phyloP scores from a whole-genome alignment of 2,797 vertebrate genomes.

The Hemibagrus guttatus region DNA sequence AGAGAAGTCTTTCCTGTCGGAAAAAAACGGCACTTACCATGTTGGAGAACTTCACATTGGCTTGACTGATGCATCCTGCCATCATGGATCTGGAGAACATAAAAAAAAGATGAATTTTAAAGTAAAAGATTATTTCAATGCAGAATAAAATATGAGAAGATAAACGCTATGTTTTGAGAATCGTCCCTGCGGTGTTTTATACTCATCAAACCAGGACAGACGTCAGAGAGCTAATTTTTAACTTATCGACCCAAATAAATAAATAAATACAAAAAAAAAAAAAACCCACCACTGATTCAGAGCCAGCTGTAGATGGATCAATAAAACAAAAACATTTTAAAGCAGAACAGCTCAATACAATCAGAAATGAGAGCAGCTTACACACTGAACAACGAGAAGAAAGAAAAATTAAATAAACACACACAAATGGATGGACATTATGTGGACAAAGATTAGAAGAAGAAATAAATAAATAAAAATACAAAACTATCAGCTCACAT shows the following conservation, averaged over 20 bases:
- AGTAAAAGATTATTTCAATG: background rate
- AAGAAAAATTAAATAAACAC: too few species aligned
- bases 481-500: too few species aligned
- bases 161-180: background rate
- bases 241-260: slow-evolving; percentile 3
- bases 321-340: too few species aligned
- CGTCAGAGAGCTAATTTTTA: slow-evolving; percentile 28
- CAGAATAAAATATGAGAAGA: background rate
- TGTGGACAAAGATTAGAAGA: too few species aligned
- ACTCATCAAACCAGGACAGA: slow-evolving; percentile 1
- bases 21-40: slow-evolving; percentile 68
- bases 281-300: background rate
- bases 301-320: background rate
- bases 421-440: too few species aligned
- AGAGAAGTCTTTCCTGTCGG: background rate
- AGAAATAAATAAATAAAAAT: too few species aligned
- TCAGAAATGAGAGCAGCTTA: too few species aligned
- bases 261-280: background rate
- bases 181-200: slow-evolving; percentile 9
- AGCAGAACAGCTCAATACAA: too few species aligned
- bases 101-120: background rate
- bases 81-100: slow-evolving; percentile 44
- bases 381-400: too few species aligned
- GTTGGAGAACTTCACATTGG: slow-evolving; percentile 76
- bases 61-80: slow-evolving; percentile 73